Evolutionary conservation across 2,888 invertebrate genomes (phyloP).

Genomic region (Xestia ashworthii): DNA sequence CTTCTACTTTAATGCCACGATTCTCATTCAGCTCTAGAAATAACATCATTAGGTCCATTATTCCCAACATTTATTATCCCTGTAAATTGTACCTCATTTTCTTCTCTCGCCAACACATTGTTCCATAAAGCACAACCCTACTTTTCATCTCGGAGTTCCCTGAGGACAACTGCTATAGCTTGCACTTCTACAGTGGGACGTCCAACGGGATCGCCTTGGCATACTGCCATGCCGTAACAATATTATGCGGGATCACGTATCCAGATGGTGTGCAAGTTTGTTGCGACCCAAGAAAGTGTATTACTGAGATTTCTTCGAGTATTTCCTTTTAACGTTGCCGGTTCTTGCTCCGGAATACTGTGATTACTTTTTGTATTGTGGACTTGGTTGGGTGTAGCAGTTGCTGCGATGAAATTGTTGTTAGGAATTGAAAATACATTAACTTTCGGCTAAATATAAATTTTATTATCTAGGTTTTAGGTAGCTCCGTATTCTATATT

Average conservation of each 20-base stretch:
- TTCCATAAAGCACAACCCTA: constrained; percentile 18
- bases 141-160: constrained; percentile 36
- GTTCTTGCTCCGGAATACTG: constrained; percentile 24
- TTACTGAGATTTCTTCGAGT: constrained; percentile 52
- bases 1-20: neutral
- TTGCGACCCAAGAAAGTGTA: constrained; percentile 47
- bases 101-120: neutral
- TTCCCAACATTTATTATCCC: neutral
- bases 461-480: neutral
- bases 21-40: neutral
- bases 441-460: neutral
- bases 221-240: constrained; percentile 59
- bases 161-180: constrained; percentile 36
- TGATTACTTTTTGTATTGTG: constrained; percentile 30
- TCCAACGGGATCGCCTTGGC: constrained; percentile 52
- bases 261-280: constrained; percentile 61
- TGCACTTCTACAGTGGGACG: constrained; percentile 41
- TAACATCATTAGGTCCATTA: neutral
- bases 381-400: neutral
- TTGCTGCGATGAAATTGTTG: constrained; percentile 7
- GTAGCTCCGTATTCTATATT: neutral
- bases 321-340: constrained; percentile 44
- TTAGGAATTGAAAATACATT: constrained; percentile 24
- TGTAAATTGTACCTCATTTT: constrained; percentile 1
- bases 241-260: constrained; percentile 60